Evolutionary conservation across 2,113 vertebrate genomes (phyloP), one percentile per base, ranked within the genome.

Genomic region (Circaetus cinerascens): DNA sequence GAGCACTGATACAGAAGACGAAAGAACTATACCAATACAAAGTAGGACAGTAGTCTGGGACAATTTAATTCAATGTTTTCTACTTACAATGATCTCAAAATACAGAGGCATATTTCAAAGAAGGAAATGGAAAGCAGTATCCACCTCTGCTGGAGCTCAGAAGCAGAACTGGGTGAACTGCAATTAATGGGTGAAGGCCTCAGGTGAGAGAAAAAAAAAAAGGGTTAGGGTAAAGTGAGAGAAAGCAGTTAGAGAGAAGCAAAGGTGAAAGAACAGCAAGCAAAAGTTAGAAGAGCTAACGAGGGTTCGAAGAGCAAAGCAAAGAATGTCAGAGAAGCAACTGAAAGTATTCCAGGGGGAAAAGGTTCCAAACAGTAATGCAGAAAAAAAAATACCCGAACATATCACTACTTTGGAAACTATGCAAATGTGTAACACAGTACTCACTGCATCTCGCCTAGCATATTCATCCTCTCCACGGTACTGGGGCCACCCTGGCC

Each of bases 371-470:
- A 93, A 90, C 91, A 96, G 89, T 82, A 97, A 97, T 71, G 93
- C 74, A 95, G 86, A 89, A 79, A 95, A 94, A 94, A 95, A 94
- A 83, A 87, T 45, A 86, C 69, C 73, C 88, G 64, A 96, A 95
- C 94, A 91, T 71, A 90, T 91, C 91, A 97, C 95, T 95, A 90
- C 20, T 74, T 62, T 6, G 78, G 93, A 92, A 94, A 92, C 92
- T 94, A 95, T 94, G 95, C 94, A 86, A 97, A 95, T 69, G 95
- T 73, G 95, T 86, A 96, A 86, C 94, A 81, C 84, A 97, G 91
- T 92, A 99, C 99, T 99, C 97, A 99, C 99, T 77, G 98, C 96
- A 53, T 99, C 99, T 98, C 99, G 95, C 79, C 98, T 98, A 90
- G 98, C 98, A 34, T 97, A 98, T 78, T 99, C 99, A 3, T 99